Base-by-base conservation (phyloP, 1,140 invertebrate genomes). In the Heterodera schachtii region DNA sequence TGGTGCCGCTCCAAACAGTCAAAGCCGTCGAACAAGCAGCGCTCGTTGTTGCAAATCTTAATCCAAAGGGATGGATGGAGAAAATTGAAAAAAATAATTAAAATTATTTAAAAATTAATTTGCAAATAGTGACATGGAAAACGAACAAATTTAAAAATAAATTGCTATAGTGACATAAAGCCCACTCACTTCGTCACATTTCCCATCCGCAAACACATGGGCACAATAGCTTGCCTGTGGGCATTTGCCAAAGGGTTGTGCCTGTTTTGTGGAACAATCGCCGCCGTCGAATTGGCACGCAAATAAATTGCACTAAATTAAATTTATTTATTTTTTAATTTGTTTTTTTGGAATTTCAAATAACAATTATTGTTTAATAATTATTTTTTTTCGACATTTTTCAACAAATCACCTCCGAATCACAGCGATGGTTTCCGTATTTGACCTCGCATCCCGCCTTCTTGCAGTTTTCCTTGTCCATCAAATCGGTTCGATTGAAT, bases 281-380 rank as follows among this genome's bases (percentile, higher is more conserved):
- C 95, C 95, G 0, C 95, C 95, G 89, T 98, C 96, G 87, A 97
- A 98, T 83, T 96, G 93, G 89, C 97, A 98, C 0, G 95, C 95
- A 84, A 94, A 94, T 0, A 93, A 94, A 87, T 98, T 98, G 88
- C 97, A 98, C 46, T 64, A 64, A 64, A 19, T 64, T 31, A 31
- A 64, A 64, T 19, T 64, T 16, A 64, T 5, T 19, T 16, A 60
- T 16, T 16, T 64, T 19, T 19, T 19, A 64, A 31, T 31, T 31
- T 31, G 31, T 31, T 31, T 31, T 31, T 19, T 16, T 1, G 2
- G 6, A 2, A 52, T 8, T 8, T 52, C 11, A 52, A 52, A 52
- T 8, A 52, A 52, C 2, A 8, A 52, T 52, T 52, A 11, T 52
- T 8, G 49, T 52, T 52, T 31, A 0, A 31, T 31, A 0, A 31